These are phyloP conservation scores for Ditula angustiorana DNA, from an alignment of 2,888 invertebrate genomes.

Conservation along the genomic window DNA sequence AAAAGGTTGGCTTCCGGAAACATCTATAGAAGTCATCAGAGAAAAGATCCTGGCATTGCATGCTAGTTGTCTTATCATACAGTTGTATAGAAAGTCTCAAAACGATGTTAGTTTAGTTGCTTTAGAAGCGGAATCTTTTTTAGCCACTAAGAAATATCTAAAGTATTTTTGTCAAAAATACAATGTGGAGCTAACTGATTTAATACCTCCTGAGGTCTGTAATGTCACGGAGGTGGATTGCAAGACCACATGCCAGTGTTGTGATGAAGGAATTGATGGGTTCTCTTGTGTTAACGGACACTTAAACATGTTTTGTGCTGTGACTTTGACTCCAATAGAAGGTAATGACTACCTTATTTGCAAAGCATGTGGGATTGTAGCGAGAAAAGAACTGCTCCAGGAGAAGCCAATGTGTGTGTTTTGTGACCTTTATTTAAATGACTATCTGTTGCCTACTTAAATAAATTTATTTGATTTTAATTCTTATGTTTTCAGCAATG, in stretches of 20 bases:
- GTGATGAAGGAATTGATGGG: slow-evolving; percentile 61
- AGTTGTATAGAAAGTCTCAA: slow-evolving; percentile 49
- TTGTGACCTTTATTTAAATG: slow-evolving; percentile 66
- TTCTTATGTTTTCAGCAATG: no score
- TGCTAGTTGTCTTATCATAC: slow-evolving; percentile 55
- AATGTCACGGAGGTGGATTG: slow-evolving; percentile 41
- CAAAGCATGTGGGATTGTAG: slow-evolving; percentile 60
- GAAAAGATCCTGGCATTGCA: slow-evolving; percentile 63
- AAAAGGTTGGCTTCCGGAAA: slow-evolving; percentile 56
- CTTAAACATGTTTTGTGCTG: slow-evolving; percentile 69
- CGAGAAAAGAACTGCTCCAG: slow-evolving; percentile 56
- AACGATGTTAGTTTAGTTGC: slow-evolving; percentile 45
- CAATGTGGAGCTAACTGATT: slow-evolving; percentile 47
- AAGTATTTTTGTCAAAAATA: slow-evolving; percentile 62
- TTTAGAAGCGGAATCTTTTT: slow-evolving; percentile 56
- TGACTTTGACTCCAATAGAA: slow-evolving; percentile 69
- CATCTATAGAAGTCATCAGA: slow-evolving; percentile 57
- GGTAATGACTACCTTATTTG: slow-evolving; percentile 66
- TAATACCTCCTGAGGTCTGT: slow-evolving; percentile 49
- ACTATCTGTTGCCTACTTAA: slow-evolving; percentile 12
- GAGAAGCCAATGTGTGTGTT: slow-evolving; percentile 64
- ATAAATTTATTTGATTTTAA: neutral
- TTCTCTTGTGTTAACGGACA: slow-evolving; percentile 66
- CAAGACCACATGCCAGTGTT: slow-evolving; percentile 67
- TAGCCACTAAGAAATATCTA: slow-evolving; percentile 61